Percentiles rank a stretch among this genome's conserved stretches.
Conservation (phyloP, 2,797 vertebrate species). For the Brachyrhaphis roseni region DNA sequence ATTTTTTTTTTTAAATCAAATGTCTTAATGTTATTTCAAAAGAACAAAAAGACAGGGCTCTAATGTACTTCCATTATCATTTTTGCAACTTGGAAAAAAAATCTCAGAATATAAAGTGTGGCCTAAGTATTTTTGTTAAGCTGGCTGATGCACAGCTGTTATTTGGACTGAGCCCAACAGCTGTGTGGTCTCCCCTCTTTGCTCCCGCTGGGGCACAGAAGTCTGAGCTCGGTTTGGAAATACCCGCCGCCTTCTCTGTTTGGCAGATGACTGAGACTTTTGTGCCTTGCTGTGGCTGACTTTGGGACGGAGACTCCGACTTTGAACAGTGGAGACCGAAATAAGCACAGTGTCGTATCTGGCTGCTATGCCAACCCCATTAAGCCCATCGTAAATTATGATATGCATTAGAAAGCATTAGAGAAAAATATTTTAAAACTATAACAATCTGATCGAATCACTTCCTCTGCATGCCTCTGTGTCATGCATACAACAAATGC, state of each 20-base stretch:
- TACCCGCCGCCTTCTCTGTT: conserved; percentile 81
- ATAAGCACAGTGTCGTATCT: conserved; percentile 34
- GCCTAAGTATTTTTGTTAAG: conserved; percentile 35
- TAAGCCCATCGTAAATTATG: not conserved
- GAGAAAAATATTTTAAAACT: conserved; percentile 2
- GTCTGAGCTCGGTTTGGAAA: conserved; percentile 83
- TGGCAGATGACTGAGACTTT: conserved; percentile 77
- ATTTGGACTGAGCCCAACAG: conserved; percentile 41
- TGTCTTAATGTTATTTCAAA: not conserved
- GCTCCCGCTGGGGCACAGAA: conserved; percentile 46
- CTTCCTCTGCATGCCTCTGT: conserved; percentile 23
- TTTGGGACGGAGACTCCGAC: conserved; percentile 78
- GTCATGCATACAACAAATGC: conserved; percentile 48
- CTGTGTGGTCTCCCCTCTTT: conserved; percentile 36
- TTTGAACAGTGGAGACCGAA: conserved; percentile 45
- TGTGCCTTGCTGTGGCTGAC: conserved; percentile 77
- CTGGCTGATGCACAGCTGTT: conserved; percentile 60
- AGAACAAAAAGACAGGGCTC: not conserved
- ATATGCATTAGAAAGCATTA: not conserved
- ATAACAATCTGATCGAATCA: conserved; percentile 19
- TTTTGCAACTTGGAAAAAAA: not conserved
- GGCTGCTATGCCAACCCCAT: conserved; percentile 62
- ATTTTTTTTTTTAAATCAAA: not conserved
- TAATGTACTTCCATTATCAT: not conserved
- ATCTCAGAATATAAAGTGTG: conserved; percentile 14